Evolutionary conservation across 2,113 vertebrate species (phyloP).

Genomic region (Cheilinus undulatus): DNA sequence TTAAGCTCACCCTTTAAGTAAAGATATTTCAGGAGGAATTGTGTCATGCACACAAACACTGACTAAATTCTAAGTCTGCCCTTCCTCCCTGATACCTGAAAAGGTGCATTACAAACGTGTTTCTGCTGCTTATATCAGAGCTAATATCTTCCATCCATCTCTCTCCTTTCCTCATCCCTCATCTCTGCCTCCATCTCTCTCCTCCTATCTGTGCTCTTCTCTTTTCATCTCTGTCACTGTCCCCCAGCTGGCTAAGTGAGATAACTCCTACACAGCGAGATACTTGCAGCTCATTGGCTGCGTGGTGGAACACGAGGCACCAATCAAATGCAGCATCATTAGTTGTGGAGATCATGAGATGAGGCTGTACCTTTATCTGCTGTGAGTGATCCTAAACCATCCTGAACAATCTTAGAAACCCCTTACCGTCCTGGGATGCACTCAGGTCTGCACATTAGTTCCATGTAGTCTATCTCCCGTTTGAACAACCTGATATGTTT

Average conservation of each 20-base stretch:
- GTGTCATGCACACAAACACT: neutral
- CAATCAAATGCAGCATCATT: slow-evolving; percentile 72
- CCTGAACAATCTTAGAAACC: slow-evolving; percentile 31
- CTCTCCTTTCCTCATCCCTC: slow-evolving; percentile 32
- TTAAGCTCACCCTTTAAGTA: slow-evolving; percentile 31
- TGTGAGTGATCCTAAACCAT: slow-evolving; percentile 43
- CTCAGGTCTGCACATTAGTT: slow-evolving; percentile 10
- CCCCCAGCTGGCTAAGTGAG: slow-evolving; percentile 78
- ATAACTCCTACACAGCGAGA: slow-evolving; percentile 74
- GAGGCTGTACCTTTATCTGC: slow-evolving; percentile 59
- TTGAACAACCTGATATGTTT: slow-evolving; percentile 34
- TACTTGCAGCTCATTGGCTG: slow-evolving; percentile 61
- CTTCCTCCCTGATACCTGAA: slow-evolving; percentile 55
- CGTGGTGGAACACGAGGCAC: slow-evolving; percentile 52
- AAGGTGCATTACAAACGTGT: slow-evolving; percentile 54
- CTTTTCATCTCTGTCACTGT: slow-evolving; percentile 78
- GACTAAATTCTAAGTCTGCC: slow-evolving; percentile 20
- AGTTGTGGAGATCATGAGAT: slow-evolving; percentile 52
- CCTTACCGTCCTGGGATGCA: slow-evolving; percentile 20
- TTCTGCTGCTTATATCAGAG: slow-evolving; percentile 45
- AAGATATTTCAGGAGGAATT: slow-evolving; percentile 25
- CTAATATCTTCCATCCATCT: slow-evolving; percentile 47
- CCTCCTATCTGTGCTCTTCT: slow-evolving; percentile 37
- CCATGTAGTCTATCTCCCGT: slow-evolving; percentile 29
- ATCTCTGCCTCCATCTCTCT: slow-evolving; percentile 55